Evolutionary conservation across 2,113 vertebrate species (phyloP).

Genomic region (Aspiorhynchus laticeps): DNA sequence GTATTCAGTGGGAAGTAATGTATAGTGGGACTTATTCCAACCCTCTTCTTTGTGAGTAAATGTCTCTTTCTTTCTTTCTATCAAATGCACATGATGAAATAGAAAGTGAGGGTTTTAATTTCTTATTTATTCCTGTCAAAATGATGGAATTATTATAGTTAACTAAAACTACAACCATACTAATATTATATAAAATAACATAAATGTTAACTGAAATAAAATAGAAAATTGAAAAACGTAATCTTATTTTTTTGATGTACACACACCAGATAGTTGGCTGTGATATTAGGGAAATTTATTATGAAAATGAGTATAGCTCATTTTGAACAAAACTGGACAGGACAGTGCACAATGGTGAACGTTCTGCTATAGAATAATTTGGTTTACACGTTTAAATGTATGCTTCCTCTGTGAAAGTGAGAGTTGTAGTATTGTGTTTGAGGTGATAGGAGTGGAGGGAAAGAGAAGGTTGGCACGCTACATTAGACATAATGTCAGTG

Average conservation of each 20-base stretch:
- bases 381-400: neutral
- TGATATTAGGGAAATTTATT: neutral
- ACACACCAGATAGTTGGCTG: neutral
- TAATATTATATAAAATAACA: neutral
- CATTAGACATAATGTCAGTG: constrained; percentile 33
- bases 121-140: too few species aligned
- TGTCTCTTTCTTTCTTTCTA: neutral
- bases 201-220: neutral
- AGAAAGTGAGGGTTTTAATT: too few species aligned
- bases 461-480: neutral
- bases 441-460: constrained; percentile 10
- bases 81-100: neutral
- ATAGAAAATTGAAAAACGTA: too few species aligned
- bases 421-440: constrained; percentile 18
- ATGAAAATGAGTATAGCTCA: neutral
- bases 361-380: neutral
- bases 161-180: neutral
- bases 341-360: neutral
- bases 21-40: neutral
- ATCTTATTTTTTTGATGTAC: too few species aligned
- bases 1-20: neutral
- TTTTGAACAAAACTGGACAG: neutral
- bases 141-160: too few species aligned
- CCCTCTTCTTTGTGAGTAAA: neutral
- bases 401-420: neutral